These are phyloP conservation scores for Hipposideros larvatus DNA, from an alignment of 2,797 vertebrate genomes.

Conservation along the genomic window DNA sequence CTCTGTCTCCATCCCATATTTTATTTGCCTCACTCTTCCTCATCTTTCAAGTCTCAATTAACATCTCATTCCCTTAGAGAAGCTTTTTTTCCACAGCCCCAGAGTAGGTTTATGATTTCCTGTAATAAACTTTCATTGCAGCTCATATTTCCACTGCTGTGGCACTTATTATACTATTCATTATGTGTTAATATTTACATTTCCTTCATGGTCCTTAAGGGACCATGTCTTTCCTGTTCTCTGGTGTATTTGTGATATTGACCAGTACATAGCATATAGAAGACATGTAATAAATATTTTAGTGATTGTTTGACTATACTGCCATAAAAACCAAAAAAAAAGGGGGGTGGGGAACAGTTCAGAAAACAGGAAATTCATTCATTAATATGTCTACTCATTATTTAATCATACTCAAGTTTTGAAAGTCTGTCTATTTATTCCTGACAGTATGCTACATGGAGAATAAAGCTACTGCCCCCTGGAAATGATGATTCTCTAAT, in stretches of 20 bases:
- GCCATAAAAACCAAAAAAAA: not conserved
- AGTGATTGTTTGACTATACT: not conserved
- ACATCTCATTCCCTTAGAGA: not conserved
- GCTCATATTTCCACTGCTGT: not conserved
- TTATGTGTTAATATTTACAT: not conserved
- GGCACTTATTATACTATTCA: not conserved
- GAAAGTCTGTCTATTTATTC: not conserved
- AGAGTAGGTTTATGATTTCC: not conserved
- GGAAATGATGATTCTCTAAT: not conserved
- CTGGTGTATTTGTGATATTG: not conserved
- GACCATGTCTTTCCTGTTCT: not conserved
- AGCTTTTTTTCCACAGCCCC: not conserved
- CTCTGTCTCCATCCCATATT: not conserved
- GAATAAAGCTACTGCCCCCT: not conserved
- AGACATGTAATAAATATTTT: not conserved
- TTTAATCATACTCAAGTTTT: not conserved
- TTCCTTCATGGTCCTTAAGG: not conserved
- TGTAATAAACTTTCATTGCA: not conserved
- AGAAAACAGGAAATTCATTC: conserved; percentile 6
- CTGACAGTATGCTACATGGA: not conserved
- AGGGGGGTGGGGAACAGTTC: not conserved
- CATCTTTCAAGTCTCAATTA: not conserved
- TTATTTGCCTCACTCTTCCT: not conserved
- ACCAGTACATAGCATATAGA: not conserved
- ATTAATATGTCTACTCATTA: not conserved